Conservation (phyloP, 2,888 invertebrate genomes). For the Drosophila koepferae region DNA sequence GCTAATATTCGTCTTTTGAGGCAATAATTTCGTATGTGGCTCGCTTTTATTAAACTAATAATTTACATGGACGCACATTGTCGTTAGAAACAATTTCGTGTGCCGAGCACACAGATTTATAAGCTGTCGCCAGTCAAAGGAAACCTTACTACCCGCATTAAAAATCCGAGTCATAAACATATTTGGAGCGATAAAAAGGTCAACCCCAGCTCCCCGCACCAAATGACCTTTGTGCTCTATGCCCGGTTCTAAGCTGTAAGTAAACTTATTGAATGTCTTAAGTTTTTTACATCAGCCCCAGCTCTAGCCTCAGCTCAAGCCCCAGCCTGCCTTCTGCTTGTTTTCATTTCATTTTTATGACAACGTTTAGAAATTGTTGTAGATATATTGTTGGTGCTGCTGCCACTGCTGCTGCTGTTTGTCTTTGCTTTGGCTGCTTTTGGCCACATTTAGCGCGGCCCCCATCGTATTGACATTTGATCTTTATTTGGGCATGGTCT, state of each 20-base stretch:
- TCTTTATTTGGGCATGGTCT: slow-evolving; percentile 80
- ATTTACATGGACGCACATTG: slow-evolving; percentile 72
- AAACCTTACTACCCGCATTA: slow-evolving; percentile 6
- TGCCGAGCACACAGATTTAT: slow-evolving; percentile 56
- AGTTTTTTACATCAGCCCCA: slow-evolving; percentile 67
- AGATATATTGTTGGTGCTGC: slow-evolving; percentile 61
- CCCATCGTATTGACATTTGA: slow-evolving; percentile 82
- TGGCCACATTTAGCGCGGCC: slow-evolving; percentile 66
- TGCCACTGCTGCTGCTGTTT: slow-evolving; percentile 57
- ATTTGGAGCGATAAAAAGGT: slow-evolving; percentile 83
- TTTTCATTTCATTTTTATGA: slow-evolving; percentile 83
- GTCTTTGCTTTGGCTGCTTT: slow-evolving; percentile 60
- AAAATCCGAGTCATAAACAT: slow-evolving; percentile 70
- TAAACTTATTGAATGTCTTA: slow-evolving; percentile 83
- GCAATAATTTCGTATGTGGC: slow-evolving; percentile 46
- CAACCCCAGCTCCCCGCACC: slow-evolving; percentile 32
- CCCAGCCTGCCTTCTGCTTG: slow-evolving; percentile 59
- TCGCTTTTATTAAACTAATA: slow-evolving; percentile 81
- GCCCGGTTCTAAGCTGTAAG: slow-evolving; percentile 43
- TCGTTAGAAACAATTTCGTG: slow-evolving; percentile 82
- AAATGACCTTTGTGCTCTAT: slow-evolving; percentile 18
- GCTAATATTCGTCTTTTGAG: slow-evolving; percentile 17
- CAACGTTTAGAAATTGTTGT: slow-evolving; percentile 81
- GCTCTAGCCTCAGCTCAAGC: slow-evolving; percentile 7
- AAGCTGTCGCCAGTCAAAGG: slow-evolving; percentile 37